Conservation (phyloP, 2,113 vertebrate genomes). For the Arothron firmamentum region DNA sequence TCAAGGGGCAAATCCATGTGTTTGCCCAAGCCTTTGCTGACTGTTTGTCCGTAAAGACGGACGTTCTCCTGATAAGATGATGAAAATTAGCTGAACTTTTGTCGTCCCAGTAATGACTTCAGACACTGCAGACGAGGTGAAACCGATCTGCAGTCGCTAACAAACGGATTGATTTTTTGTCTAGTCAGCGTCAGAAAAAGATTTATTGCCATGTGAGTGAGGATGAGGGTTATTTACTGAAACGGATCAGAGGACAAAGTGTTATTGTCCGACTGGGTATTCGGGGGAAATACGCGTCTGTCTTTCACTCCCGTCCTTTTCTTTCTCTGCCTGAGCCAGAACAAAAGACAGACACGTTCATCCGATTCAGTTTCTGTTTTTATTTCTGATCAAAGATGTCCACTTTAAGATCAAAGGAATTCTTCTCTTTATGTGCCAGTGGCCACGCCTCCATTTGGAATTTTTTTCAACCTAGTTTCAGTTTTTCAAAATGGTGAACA, state of each 20-base stretch:
- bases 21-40: slow-evolving; percentile 22
- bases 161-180: background rate
- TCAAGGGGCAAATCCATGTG: slow-evolving; percentile 12
- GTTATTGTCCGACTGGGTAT: slow-evolving; percentile 34
- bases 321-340: slow-evolving; percentile 13
- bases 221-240: slow-evolving; percentile 9
- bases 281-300: background rate
- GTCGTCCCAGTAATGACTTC: slow-evolving; percentile 5
- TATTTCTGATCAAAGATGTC: background rate
- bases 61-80: background rate
- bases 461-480: no score
- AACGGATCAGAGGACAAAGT: background rate
- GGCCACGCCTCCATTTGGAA: no score
- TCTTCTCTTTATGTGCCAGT: no score
- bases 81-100: background rate
- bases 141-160: no score
- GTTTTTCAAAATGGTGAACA: no score
- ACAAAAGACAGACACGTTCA: slow-evolving; percentile 21
- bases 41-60: background rate
- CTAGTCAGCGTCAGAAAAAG: no score
- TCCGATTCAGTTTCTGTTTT: slow-evolving; percentile 7
- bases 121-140: slow-evolving; percentile 6
- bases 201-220: background rate
- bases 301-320: slow-evolving; percentile 1
- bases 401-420: no score